Evolutionary conservation across 2,113 vertebrate genomes (phyloP).

Genomic region (Oxyura jamaicensis): DNA sequence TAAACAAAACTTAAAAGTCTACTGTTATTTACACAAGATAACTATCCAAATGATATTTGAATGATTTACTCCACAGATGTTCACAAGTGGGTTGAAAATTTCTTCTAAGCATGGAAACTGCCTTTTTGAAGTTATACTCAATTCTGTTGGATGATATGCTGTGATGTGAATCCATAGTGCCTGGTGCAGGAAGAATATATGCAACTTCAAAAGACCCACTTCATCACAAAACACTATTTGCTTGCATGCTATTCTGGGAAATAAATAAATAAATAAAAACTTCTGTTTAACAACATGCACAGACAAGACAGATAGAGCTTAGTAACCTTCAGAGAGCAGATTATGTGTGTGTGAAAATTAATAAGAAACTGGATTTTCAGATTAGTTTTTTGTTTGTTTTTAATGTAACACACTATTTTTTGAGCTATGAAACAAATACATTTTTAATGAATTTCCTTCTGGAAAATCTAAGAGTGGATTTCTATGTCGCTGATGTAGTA

Average conservation of each 20-base stretch:
- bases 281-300: accelerated
- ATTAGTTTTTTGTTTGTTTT: neutral
- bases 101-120: neutral
- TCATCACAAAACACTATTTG: neutral
- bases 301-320: neutral
- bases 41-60: neutral
- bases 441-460: neutral
- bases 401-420: neutral
- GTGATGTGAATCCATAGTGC: neutral
- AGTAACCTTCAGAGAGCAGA: neutral
- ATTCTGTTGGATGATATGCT: neutral
- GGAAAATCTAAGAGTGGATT: neutral
- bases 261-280: neutral
- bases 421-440: neutral
- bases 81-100: neutral
- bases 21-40: neutral
- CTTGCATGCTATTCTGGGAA: neutral
- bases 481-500: neutral
- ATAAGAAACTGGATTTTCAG: neutral
- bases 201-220: neutral
- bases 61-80: neutral
- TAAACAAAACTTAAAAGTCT: neutral
- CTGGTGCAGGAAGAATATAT: neutral
- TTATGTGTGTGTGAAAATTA: neutral
- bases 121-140: neutral